Evolutionary conservation across 1,140 invertebrate species (phyloP).

Genomic region (Pseudomyrmex flavicornis): DNA sequence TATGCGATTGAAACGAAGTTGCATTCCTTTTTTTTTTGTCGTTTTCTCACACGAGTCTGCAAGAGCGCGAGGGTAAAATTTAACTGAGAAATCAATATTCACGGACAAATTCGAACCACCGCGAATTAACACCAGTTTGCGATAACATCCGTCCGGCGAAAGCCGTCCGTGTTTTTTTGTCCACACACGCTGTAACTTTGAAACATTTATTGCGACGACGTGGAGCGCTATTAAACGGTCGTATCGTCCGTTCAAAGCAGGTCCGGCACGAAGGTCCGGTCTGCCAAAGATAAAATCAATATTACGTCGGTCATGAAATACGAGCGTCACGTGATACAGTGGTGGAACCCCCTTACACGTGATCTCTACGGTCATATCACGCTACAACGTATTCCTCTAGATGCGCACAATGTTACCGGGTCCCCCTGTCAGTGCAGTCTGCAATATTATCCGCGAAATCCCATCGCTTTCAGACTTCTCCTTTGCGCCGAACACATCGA

Average conservation of each 20-base stretch:
- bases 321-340: slow-evolving; percentile 73
- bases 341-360: slow-evolving; percentile 67
- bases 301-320: slow-evolving; percentile 72
- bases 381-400: slow-evolving; percentile 70
- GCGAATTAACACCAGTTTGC: slow-evolving; percentile 3
- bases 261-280: slow-evolving; percentile 51
- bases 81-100: background rate
- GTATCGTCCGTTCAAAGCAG: slow-evolving; percentile 36
- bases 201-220: slow-evolving; percentile 44
- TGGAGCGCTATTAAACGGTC: slow-evolving; percentile 38
- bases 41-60: background rate
- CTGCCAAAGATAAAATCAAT: slow-evolving; percentile 72
- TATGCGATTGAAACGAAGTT: background rate
- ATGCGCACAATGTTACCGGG: slow-evolving; percentile 58
- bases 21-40: background rate
- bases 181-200: slow-evolving; percentile 3
- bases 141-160: slow-evolving; percentile 10
- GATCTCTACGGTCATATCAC: slow-evolving; percentile 70
- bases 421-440: slow-evolving; percentile 51
- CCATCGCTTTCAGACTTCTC: slow-evolving; percentile 54
- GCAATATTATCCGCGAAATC: slow-evolving; percentile 57
- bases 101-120: background rate
- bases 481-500: slow-evolving; percentile 18
- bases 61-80: background rate
- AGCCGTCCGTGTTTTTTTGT: slow-evolving; percentile 27